Percentiles rank a stretch among this genome's conserved stretches.
Conservation (phyloP, 2,113 vertebrate species). For the Alectura lathami region DNA sequence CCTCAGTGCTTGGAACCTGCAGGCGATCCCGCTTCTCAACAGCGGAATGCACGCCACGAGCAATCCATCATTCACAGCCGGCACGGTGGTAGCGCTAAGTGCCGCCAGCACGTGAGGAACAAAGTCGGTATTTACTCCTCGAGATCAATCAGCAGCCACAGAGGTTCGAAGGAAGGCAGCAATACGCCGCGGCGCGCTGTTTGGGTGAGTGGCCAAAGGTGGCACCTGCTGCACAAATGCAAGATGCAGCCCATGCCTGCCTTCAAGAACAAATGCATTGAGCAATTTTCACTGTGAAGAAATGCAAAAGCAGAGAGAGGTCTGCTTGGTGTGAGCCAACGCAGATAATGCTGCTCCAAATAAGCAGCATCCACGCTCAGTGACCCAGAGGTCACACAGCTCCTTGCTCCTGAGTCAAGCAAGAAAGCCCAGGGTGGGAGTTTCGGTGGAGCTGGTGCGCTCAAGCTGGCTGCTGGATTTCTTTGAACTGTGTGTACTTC, state of each 20-base stretch:
- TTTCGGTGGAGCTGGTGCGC: rapidly evolving
- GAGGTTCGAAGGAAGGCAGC: not conserved
- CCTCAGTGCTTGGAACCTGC: too few relatives aligned
- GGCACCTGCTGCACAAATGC: not conserved
- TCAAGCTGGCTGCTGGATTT: not conserved
- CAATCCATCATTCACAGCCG: rapidly evolving
- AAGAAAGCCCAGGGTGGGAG: not conserved
- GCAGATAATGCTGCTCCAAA: not conserved
- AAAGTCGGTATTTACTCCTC: not conserved
- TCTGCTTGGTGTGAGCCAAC: too few relatives aligned
- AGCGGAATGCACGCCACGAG: rapidly evolving
- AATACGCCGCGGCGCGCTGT: not conserved
- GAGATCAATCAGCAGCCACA: too few relatives aligned
- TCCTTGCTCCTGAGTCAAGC: not conserved
- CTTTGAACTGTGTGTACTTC: too few relatives aligned
- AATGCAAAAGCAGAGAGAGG: not conserved
- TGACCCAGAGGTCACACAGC: not conserved
- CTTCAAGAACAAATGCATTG: not conserved
- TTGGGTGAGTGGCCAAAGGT: not conserved
- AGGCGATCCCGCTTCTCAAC: rapidly evolving
- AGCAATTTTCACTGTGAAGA: not conserved
- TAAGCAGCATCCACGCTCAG: rapidly evolving
- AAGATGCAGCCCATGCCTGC: not conserved
- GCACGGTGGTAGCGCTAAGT: rapidly evolving
- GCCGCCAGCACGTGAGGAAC: not conserved